These are phyloP conservation scores for Simalia tracyae DNA, from an alignment of 2,797 vertebrate species.

Conservation along the genomic window DNA sequence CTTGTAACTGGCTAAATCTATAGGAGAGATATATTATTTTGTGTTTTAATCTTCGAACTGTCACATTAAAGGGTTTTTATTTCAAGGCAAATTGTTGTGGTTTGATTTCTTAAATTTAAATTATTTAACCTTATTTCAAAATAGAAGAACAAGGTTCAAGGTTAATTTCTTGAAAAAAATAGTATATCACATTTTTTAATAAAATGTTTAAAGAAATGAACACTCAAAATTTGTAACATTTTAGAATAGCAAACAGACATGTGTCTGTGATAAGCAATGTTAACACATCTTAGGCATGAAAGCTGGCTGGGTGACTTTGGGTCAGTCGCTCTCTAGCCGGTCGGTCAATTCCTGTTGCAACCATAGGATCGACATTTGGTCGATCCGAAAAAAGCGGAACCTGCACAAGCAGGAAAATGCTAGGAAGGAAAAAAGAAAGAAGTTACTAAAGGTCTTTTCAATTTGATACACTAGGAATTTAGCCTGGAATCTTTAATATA, in stretches of 20 bases:
- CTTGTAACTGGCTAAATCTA: too few relatives aligned
- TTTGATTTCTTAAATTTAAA: neutral
- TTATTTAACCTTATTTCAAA: neutral
- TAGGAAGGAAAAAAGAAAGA: too few relatives aligned
- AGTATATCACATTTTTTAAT: neutral
- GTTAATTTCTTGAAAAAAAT: neutral
- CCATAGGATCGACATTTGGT: too few relatives aligned
- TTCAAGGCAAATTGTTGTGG: neutral
- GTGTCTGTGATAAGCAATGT: conserved; percentile 23
- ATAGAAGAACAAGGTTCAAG: neutral
- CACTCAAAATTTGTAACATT: neutral
- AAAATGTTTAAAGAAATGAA: neutral
- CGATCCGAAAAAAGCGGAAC: too few relatives aligned
- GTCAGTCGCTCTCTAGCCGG: too few relatives aligned
- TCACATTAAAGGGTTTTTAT: neutral
- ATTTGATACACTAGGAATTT: neutral
- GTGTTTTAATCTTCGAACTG: too few relatives aligned
- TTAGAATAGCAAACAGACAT: neutral
- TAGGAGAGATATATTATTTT: too few relatives aligned
- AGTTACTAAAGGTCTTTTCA: neutral
- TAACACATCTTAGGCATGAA: neutral
- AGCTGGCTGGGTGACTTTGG: too few relatives aligned
- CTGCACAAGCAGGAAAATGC: too few relatives aligned
- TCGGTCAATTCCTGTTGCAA: too few relatives aligned
- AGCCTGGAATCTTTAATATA: neutral